A percentile compares a stretch with the other conserved stretches of the same genome.
phyloP scores from a whole-genome alignment of 2,113 vertebrate genomes.

The Passer domesticus region DNA sequence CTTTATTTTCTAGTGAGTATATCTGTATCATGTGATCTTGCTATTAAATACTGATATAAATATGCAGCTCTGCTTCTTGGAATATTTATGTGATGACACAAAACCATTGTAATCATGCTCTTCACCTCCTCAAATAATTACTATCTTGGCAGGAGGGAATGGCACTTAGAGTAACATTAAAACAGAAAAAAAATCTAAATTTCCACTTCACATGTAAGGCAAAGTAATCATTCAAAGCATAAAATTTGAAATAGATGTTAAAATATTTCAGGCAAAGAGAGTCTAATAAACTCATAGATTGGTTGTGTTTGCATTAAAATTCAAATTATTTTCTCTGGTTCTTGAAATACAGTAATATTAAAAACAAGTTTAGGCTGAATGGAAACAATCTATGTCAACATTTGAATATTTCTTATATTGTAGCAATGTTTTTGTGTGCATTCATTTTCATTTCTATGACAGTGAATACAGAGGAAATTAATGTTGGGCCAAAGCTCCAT shows the following conservation, averaged over 20 bases:
- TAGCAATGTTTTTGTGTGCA: background rate
- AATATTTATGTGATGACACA: background rate
- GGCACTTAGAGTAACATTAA: background rate
- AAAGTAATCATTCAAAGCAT: background rate
- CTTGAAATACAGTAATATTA: background rate
- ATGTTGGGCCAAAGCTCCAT: background rate
- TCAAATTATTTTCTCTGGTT: background rate
- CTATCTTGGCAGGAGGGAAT: background rate
- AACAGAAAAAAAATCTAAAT: background rate
- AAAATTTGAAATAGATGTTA: background rate
- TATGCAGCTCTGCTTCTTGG: background rate
- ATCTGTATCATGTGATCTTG: background rate
- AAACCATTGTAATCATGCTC: background rate
- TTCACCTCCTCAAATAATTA: background rate
- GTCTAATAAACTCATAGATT: background rate
- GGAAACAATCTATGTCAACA: background rate
- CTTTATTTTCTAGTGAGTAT: background rate
- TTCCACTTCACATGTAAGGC: background rate
- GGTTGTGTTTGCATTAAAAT: background rate
- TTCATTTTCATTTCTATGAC: background rate
- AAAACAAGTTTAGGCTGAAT: background rate
- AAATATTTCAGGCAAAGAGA: background rate
- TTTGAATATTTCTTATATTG: background rate
- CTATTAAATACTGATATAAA: background rate
- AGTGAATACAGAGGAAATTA: background rate